These are phyloP conservation scores for Myxocyprinus asiaticus DNA, from an alignment of 2,113 vertebrate species.

Conservation along the genomic window DNA sequence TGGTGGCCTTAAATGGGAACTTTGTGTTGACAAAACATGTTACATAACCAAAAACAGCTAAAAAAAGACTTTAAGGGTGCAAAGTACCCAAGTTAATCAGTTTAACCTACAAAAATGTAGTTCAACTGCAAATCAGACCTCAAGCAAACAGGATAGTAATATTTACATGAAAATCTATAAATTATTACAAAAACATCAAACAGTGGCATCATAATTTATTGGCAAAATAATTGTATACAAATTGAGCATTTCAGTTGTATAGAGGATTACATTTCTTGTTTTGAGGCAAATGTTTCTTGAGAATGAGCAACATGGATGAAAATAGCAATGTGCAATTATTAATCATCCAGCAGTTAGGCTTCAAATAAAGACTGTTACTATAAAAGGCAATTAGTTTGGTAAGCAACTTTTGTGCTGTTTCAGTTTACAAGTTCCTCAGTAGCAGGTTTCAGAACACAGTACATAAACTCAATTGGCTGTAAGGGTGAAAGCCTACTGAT, in stretches of 20 bases:
- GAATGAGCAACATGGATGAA: not conserved
- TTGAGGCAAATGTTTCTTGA: not conserved
- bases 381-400: not conserved
- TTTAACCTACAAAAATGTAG: not conserved
- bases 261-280: no score
- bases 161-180: not conserved
- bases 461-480: not conserved
- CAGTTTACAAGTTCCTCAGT: not conserved
- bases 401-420: not conserved
- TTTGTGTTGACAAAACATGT: not conserved
- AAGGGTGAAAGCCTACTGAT: not conserved
- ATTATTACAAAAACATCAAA: not conserved
- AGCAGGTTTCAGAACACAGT: not conserved
- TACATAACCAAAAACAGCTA: constrained; percentile 3
- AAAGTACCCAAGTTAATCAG: not conserved
- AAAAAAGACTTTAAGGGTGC: no score
- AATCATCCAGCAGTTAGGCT: not conserved
- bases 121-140: not conserved
- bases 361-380: not conserved
- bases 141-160: not conserved
- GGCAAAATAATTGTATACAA: not conserved
- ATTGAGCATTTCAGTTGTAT: not conserved
- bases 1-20: not conserved
- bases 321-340: not conserved
- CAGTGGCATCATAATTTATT: constrained; percentile 34